These are phyloP conservation scores for Cataglyphis hispanica DNA, from an alignment of 1,140 invertebrate species.

Conservation along the genomic window DNA sequence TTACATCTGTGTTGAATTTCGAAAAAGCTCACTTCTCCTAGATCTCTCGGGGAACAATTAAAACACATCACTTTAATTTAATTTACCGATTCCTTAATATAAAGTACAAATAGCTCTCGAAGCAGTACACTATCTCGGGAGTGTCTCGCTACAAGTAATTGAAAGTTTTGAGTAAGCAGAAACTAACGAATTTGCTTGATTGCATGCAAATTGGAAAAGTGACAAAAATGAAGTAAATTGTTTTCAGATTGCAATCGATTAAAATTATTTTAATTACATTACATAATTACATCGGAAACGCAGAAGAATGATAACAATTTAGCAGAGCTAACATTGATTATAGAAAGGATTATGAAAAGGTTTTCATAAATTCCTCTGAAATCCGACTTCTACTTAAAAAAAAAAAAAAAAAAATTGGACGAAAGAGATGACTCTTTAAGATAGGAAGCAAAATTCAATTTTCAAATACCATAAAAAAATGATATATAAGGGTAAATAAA, in stretches of 20 bases:
- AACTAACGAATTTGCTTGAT: slow-evolving; percentile 52
- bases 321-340: background rate
- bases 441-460: slow-evolving; percentile 2
- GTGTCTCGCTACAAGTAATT: slow-evolving; percentile 12
- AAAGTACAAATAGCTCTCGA: slow-evolving; percentile 10
- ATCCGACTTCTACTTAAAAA: slow-evolving; percentile 13
- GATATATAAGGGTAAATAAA: background rate
- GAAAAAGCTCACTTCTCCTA: background rate
- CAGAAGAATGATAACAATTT: background rate
- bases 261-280: slow-evolving; percentile 41
- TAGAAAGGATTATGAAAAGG: background rate
- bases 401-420: background rate
- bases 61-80: slow-evolving; percentile 21
- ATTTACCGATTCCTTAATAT: slow-evolving; percentile 16
- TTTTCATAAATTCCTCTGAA: background rate
- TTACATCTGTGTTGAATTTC: background rate
- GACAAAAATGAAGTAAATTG: slow-evolving; percentile 26
- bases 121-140: background rate
- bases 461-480: background rate
- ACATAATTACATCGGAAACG: background rate
- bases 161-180: slow-evolving; percentile 3
- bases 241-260: slow-evolving; percentile 18
- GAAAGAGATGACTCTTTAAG: background rate
- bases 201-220: slow-evolving; percentile 16
- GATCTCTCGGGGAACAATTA: background rate